phyloP scores from a whole-genome alignment of 2,888 invertebrate species.

The Eupithecia centaureata region DNA sequence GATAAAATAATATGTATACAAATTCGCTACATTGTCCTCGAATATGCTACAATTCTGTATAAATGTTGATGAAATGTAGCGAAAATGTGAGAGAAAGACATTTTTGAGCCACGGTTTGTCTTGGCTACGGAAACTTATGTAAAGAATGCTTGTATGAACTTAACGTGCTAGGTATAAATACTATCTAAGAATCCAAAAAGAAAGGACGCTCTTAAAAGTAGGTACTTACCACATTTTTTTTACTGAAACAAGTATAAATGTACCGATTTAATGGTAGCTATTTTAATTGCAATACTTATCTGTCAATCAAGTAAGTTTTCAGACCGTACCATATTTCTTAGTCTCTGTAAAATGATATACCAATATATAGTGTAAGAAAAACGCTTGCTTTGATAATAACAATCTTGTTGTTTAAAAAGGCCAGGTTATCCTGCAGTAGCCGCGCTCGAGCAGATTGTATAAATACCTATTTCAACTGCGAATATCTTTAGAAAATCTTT shows the following conservation, averaged over 20 bases:
- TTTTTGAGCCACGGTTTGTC: not conserved
- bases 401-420: too few relatives aligned
- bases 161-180: not conserved
- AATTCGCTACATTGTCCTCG: conserved; percentile 21
- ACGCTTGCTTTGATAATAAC: not conserved
- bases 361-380: too few relatives aligned
- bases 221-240: not conserved
- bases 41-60: not conserved
- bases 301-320: not conserved
- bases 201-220: not conserved
- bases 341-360: not conserved
- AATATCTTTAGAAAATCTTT: too few relatives aligned
- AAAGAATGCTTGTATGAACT: not conserved
- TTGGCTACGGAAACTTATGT: not conserved
- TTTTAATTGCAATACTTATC: not conserved
- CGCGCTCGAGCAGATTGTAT: too few relatives aligned
- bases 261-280: not conserved
- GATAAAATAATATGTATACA: conserved; percentile 39
- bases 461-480: too few relatives aligned
- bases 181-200: not conserved
- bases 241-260: not conserved
- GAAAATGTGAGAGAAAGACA: not conserved
- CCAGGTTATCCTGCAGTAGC: too few relatives aligned
- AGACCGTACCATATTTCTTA: not conserved
- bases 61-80: not conserved